Percentiles rank a stretch among this genome's conserved stretches.
Conservation (phyloP, 2,888 invertebrate genomes). For the Onthophagus sagittarius region DNA sequence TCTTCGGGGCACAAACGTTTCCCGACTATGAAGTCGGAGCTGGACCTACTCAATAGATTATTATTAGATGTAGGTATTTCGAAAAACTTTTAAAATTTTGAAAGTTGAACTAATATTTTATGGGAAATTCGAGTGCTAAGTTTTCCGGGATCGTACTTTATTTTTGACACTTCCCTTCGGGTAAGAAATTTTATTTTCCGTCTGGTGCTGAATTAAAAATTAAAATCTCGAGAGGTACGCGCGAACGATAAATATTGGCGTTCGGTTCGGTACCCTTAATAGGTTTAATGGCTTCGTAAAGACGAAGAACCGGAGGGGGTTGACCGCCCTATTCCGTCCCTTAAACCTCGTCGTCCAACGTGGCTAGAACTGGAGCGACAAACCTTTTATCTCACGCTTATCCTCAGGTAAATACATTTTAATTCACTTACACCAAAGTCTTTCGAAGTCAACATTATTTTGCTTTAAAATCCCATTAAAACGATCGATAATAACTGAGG, state of each 20-base stretch:
- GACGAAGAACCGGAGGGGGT: neutral
- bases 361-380: neutral
- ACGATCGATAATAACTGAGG: neutral
- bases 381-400: slow-evolving; percentile 11
- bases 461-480: neutral
- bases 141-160: neutral
- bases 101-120: neutral
- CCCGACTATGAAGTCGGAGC: neutral
- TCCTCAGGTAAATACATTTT: slow-evolving; percentile 9
- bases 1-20: neutral
- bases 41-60: neutral
- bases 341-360: neutral
- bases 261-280: slow-evolving; percentile 5
- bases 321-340: neutral
- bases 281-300: slow-evolving; percentile 12
- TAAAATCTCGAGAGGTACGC: neutral
- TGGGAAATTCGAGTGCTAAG: neutral
- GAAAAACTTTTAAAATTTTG: neutral
- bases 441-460: neutral
- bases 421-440: slow-evolving; percentile 7
- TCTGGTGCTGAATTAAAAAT: slow-evolving; percentile 2
- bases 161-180: neutral
- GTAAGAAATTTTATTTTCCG: neutral
- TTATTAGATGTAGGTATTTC: neutral
- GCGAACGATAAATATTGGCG: slow-evolving; percentile 11